Conservation (phyloP, 2,113 vertebrate genomes). For the Boulengeromyrus knoepffleri region DNA sequence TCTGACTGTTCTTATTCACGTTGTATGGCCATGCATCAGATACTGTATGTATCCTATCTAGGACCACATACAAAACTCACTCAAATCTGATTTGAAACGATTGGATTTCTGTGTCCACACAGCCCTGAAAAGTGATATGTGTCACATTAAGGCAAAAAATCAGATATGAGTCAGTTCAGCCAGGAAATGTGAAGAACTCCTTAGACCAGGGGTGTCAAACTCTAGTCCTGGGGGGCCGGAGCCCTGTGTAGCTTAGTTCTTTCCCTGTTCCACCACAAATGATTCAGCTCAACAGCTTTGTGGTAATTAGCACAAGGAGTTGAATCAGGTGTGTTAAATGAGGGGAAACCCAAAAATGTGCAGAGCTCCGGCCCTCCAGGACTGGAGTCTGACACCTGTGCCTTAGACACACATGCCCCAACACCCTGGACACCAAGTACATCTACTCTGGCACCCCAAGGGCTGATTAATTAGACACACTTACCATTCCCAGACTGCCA, state of each 20-base stretch:
- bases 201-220: background rate
- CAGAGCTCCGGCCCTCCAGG: too few species aligned
- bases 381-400: too few species aligned
- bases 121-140: too few species aligned
- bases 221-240: too few species aligned
- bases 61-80: background rate
- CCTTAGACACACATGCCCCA: background rate
- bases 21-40: background rate
- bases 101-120: too few species aligned
- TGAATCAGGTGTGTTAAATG: too few species aligned
- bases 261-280: too few species aligned
- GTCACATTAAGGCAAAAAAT: too few species aligned
- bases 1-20: background rate
- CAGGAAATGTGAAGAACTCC: background rate
- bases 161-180: background rate
- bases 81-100: background rate
- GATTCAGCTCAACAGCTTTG: too few species aligned
- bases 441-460: background rate
- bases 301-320: too few species aligned
- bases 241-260: too few species aligned
- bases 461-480: background rate
- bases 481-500: background rate
- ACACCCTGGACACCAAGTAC: background rate
- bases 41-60: background rate
- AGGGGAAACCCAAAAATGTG: too few species aligned